Conservation (phyloP, 2,113 vertebrate genomes). For the Embiotoca jacksoni region DNA sequence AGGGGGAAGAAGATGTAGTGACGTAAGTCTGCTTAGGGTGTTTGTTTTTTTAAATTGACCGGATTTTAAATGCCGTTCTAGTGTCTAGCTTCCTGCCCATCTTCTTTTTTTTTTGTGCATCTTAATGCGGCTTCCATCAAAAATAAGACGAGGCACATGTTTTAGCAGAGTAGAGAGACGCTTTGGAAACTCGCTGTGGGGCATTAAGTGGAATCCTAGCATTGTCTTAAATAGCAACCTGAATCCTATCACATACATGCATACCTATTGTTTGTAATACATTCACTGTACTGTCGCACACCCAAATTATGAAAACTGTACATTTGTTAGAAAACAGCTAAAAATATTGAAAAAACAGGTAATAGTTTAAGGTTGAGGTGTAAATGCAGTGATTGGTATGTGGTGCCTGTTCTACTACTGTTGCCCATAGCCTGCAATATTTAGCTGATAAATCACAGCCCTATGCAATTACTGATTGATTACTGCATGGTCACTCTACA, state of each 20-base stretch:
- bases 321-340: background rate
- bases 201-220: too few species aligned
- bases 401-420: background rate
- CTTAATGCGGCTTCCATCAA: too few species aligned
- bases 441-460: slow-evolving; percentile 46
- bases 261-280: background rate
- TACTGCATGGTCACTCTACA: slow-evolving; percentile 21
- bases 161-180: too few species aligned
- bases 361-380: background rate
- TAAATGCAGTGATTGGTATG: background rate
- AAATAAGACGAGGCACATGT: too few species aligned
- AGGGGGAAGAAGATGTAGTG: too few species aligned
- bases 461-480: slow-evolving; percentile 43
- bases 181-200: too few species aligned
- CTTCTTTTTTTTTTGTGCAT: too few species aligned
- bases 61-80: too few species aligned
- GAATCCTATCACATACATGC: too few species aligned
- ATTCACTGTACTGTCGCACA: background rate
- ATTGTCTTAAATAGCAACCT: background rate
- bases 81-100: too few species aligned
- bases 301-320: background rate
- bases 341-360: background rate
- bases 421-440: slow-evolving; percentile 30
- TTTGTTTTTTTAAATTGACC: too few species aligned
- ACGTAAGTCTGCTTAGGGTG: too few species aligned